Percentiles rank a stretch among this genome's conserved stretches.
phyloP scores from a whole-genome alignment of 2,113 vertebrate species.

The Dascyllus trimaculatus region DNA sequence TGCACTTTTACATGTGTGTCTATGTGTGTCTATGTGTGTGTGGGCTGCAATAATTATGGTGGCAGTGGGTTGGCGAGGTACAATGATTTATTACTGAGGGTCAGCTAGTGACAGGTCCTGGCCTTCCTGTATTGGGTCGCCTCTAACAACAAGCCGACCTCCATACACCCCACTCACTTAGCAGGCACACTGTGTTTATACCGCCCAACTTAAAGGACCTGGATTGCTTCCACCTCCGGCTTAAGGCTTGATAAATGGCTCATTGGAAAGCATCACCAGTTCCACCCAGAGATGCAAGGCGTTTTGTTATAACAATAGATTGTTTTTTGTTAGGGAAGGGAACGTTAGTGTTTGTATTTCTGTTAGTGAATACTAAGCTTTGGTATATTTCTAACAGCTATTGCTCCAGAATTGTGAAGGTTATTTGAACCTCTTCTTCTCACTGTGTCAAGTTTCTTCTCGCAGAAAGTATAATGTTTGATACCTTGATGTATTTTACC shows the following conservation, averaged over 20 bases:
- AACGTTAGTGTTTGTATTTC: conserved; percentile 28
- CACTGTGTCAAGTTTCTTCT: background rate
- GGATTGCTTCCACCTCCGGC: conserved; percentile 64
- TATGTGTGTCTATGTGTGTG: conserved; percentile 38
- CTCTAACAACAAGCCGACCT: conserved; percentile 71
- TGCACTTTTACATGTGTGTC: conserved; percentile 40
- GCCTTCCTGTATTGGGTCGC: conserved; percentile 70
- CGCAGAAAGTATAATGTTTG: background rate
- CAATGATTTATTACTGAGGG: conserved; percentile 83
- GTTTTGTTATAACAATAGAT: conserved; percentile 52
- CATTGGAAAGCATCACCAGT: conserved; percentile 73
- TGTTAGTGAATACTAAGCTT: conserved; percentile 36
- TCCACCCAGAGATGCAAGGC: conserved; percentile 47
- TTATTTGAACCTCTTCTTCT: background rate
- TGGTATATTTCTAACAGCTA: conserved; percentile 7
- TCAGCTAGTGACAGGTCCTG: conserved; percentile 75
- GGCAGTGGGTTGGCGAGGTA: conserved; percentile 64
- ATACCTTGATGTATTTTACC: too few species aligned
- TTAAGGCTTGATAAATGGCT: conserved; percentile 77
- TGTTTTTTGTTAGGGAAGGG: conserved; percentile 55
- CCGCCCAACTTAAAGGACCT: conserved; percentile 63
- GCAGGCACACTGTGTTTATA: conserved; percentile 74
- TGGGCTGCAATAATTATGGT: conserved; percentile 74
- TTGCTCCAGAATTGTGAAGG: conserved; percentile 9
- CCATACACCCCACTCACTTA: conserved; percentile 81